Percentiles rank a stretch among this genome's conserved stretches.
Evolutionary conservation across 2,888 invertebrate genomes (phyloP).

Genomic region (Amaurobius ferox): DNA sequence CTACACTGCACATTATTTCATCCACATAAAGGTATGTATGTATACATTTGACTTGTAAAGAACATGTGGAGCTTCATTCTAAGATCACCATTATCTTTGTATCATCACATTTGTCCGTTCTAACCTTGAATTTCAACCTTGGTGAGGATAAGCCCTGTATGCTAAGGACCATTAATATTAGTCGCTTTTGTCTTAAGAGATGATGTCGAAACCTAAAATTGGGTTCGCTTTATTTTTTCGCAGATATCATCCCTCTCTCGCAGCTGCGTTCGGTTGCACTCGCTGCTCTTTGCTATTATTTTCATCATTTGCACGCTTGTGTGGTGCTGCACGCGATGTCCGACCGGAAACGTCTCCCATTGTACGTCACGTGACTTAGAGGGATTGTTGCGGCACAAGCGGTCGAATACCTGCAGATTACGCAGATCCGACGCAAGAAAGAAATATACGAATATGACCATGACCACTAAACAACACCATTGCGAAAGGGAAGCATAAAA

Average conservation of each 20-base stretch:
- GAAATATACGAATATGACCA: too few relatives aligned
- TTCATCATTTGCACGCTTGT: conserved; percentile 22
- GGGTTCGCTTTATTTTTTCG: neutral
- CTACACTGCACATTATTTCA: too few relatives aligned
- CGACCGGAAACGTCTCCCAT: conserved; percentile 56
- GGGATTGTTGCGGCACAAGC: too few relatives aligned
- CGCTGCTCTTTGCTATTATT: neutral
- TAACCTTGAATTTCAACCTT: conserved; percentile 9
- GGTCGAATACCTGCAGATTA: too few relatives aligned
- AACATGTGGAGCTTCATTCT: too few relatives aligned
- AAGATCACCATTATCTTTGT: too few relatives aligned
- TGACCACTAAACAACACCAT: too few relatives aligned
- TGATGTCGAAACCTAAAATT: conserved; percentile 24
- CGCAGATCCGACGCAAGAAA: too few relatives aligned
- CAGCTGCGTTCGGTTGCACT: neutral
- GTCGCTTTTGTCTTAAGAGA: conserved; percentile 5
- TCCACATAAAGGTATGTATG: too few relatives aligned
- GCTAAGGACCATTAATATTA: neutral
- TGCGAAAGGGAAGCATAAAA: too few relatives aligned
- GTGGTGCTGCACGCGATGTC: conserved; percentile 27
- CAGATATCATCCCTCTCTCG: neutral
- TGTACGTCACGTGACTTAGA: conserved; percentile 52
- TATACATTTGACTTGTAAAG: too few relatives aligned
- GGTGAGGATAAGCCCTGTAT: neutral
- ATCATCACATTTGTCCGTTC: neutral